Conservation (phyloP, 2,888 invertebrate genomes). For the Enoplolaimus lenunculus region DNA sequence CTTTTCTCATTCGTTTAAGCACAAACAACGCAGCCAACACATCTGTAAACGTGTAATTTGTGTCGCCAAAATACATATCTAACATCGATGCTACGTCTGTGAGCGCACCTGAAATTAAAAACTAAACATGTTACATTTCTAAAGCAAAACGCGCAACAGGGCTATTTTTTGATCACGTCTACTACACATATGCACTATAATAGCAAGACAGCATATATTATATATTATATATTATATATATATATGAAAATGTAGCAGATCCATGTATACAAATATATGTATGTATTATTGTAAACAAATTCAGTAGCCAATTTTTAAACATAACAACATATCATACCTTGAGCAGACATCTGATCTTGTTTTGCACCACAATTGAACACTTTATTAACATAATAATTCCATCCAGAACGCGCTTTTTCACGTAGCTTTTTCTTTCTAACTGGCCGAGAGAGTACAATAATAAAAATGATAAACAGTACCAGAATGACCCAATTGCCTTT, state of each 20-base stretch:
- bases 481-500: conserved; percentile 67
- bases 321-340: too few species aligned
- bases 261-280: too few species aligned
- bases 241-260: too few species aligned
- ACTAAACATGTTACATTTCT: too few species aligned
- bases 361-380: not conserved
- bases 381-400: not conserved
- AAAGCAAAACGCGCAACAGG: too few species aligned
- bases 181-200: too few species aligned
- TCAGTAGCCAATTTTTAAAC: too few species aligned
- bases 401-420: not conserved
- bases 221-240: too few species aligned
- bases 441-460: not conserved
- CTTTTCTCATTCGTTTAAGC: too few species aligned
- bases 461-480: conserved; percentile 51
- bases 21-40: conserved; percentile 71
- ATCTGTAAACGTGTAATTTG: conserved; percentile 73
- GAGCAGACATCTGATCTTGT: not conserved
- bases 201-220: too few species aligned
- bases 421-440: not conserved
- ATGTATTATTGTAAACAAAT: too few species aligned
- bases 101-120: conserved; percentile 33
- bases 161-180: too few species aligned
- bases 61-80: conserved; percentile 60
- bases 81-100: conserved; percentile 52